Conservation (phyloP, 2,113 vertebrate genomes). For the Micronycteris hirsuta region DNA sequence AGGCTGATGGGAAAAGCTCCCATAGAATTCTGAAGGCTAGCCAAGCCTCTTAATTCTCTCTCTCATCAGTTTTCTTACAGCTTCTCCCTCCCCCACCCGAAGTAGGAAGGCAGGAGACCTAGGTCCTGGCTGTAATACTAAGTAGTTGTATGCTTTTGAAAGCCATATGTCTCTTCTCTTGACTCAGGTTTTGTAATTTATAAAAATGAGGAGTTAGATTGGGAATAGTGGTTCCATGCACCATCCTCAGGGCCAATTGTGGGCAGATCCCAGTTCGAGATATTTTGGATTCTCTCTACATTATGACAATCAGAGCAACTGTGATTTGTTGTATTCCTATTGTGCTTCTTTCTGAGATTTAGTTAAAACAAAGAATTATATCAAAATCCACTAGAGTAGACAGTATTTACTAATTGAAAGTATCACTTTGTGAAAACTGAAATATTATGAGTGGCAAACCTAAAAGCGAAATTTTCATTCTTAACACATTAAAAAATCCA, state of each 20-base stretch:
- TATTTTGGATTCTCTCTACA: slow-evolving; percentile 4
- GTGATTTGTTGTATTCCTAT: not conserved
- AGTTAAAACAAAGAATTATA: not conserved
- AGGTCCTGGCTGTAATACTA: not conserved
- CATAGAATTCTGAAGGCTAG: slow-evolving; percentile 31
- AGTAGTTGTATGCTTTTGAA: not conserved
- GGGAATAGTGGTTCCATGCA: not conserved
- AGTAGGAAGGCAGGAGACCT: not conserved
- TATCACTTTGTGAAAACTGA: not conserved
- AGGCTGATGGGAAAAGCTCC: not conserved
- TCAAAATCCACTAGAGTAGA: not conserved
- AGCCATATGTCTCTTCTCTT: not conserved
- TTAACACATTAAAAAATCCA: not conserved
- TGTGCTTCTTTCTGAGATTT: not conserved
- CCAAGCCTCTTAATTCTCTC: not conserved
- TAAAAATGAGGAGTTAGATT: not conserved
- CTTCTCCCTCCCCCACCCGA: not conserved
- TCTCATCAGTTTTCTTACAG: not conserved
- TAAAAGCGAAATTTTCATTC: not conserved
- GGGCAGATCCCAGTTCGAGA: not conserved
- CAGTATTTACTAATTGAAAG: not conserved
- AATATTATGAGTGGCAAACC: not conserved
- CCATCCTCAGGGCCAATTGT: not conserved
- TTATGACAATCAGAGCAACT: not conserved
- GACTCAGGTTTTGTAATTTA: not conserved